Conservation (phyloP, 2,113 vertebrate genomes). For the Callionymus lyra region DNA sequence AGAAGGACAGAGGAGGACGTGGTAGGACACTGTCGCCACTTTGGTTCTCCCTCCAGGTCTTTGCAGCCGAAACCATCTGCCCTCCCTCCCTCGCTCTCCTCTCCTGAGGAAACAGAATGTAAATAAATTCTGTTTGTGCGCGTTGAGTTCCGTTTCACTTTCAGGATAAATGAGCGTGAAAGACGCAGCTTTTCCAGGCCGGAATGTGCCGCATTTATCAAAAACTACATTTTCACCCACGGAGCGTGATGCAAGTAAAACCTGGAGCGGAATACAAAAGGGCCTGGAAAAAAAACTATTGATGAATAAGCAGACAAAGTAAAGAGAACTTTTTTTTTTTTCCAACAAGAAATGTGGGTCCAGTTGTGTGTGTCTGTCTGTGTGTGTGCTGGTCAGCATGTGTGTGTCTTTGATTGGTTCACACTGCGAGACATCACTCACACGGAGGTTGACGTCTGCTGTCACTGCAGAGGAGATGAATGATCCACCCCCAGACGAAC, state of each 20-base stretch:
- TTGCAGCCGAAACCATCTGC: constrained; percentile 53
- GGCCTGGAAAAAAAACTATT: too few species aligned
- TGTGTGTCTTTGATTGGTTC: constrained; percentile 34
- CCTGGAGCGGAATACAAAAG: too few species aligned
- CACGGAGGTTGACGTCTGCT: constrained; percentile 25
- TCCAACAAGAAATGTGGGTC: too few species aligned
- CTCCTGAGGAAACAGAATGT: constrained; percentile 35
- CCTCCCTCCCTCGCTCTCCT: constrained; percentile 25
- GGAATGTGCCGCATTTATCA: too few species aligned
- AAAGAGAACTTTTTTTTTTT: too few species aligned
- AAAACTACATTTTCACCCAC: too few species aligned
- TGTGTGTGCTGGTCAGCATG: constrained; percentile 11
- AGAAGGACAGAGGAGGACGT: not conserved
- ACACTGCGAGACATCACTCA: constrained; percentile 37
- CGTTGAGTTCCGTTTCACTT: too few species aligned
- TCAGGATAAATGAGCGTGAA: too few species aligned
- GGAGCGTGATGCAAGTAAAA: too few species aligned
- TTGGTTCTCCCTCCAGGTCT: constrained; percentile 34
- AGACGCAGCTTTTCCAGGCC: too few species aligned
- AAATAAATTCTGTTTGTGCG: constrained; percentile 1
- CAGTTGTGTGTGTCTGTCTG: constrained; percentile 11
- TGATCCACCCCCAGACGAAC: constrained; percentile 29
- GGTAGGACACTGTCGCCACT: constrained; percentile 4
- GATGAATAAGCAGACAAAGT: too few species aligned
- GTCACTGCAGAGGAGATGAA: constrained; percentile 35